These are phyloP conservation scores for Melipona quadrifasciata DNA, from an alignment of 1,140 invertebrate genomes.

Conservation along the genomic window DNA sequence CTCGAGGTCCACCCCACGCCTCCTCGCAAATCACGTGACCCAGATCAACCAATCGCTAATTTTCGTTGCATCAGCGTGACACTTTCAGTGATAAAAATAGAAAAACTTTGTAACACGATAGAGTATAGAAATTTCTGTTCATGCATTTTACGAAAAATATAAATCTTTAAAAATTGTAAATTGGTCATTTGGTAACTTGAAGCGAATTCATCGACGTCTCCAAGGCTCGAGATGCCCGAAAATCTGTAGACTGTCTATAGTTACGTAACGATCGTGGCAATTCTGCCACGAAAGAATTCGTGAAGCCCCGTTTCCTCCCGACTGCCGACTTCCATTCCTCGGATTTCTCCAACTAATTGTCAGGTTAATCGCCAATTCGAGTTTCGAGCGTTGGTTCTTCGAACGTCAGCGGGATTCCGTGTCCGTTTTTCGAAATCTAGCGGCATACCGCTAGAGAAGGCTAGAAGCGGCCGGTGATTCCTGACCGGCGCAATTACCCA, in stretches of 20 bases:
- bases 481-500: conserved; percentile 73
- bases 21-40: no score
- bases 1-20: no score
- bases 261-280: conserved; percentile 1
- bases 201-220: neutral
- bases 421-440: conserved; percentile 40
- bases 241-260: neutral
- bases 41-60: no score
- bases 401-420: neutral
- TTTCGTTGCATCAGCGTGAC: no score
- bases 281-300: neutral
- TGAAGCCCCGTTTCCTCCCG: neutral
- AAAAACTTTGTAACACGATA: no score
- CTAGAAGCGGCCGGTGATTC: conserved; percentile 35
- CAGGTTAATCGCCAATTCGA: conserved; percentile 37
- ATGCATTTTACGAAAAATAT: no score
- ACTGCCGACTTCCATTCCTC: neutral
- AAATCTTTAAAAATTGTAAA: no score
- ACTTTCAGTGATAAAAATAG: no score
- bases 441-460: neutral
- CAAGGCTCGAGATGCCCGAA: neutral
- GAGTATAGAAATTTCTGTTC: no score
- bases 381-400: neutral
- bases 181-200: no score
- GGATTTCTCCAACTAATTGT: conserved; percentile 20